Evolutionary conservation across 2,888 invertebrate species (phyloP), one percentile per base, ranked within the genome.

Genomic region (Aproaerema taeniolella): DNA sequence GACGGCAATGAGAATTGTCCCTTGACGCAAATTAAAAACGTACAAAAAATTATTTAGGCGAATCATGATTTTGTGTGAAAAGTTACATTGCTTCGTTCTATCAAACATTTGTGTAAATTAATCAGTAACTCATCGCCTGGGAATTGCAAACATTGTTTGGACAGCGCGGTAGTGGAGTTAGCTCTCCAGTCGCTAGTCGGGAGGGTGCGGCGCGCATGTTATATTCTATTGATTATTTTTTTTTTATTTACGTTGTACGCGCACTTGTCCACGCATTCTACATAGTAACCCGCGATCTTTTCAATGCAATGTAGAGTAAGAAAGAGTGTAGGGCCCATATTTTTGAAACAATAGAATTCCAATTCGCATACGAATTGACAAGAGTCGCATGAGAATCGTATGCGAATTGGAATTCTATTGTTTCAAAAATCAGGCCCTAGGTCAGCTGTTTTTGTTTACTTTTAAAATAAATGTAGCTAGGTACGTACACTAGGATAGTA

Each of bases 21-120:
- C 87, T 68, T 87, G 87, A 34, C 87, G 82, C 67, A 87, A 76
- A 75, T 82, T 83, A 51, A 87, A 87, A 63, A 86, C 69, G 52
- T 76, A 85, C 59, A 87, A 73, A 72, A 87, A 86, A 61, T 82
- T 80, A 45, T 77, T 78, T 45, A 83, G 65, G 45, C 83, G 81
- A 58, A 79, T 71, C 73, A 79, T 78, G 69, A 81, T 78, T 57
- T 78, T 80, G 61, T 77, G 67, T 41, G 74, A 70, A 30, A 79
- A 53, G 52, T 78, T 74, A 69, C 82, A 82, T 75, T 74, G 66
- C 65, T 78, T 78, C 39, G 64, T 71, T 67, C 70, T 76, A 55
- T 71, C 72, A 67, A 82, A 78, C 85, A 85, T 85, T 76, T 74
- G 74, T 65, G 50, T 55, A 61, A 53, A 57, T 64, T 74, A 49